Evolutionary conservation across 2,888 invertebrate species (phyloP).

Genomic region (Pecten maximus): DNA sequence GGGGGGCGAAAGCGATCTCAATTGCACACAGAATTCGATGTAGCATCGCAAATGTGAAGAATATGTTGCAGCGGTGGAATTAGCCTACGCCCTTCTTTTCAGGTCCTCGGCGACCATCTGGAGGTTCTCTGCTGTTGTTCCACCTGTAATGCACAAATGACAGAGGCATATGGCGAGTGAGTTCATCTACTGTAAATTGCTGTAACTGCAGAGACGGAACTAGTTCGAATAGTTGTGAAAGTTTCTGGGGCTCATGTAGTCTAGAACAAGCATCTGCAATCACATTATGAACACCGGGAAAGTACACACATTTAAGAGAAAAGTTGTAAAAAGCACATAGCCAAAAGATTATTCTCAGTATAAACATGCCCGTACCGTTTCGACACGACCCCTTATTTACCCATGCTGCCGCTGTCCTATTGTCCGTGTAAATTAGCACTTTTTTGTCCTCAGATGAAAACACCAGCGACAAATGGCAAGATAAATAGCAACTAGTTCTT

Average conservation of each 20-base stretch:
- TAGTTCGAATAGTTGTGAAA: neutral
- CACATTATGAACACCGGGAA: slow-evolving; percentile 31
- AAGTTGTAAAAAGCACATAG: slow-evolving; percentile 44
- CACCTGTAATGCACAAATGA: slow-evolving; percentile 38
- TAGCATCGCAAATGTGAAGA: slow-evolving; percentile 9
- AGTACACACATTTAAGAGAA: neutral
- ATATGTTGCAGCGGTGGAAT: slow-evolving; percentile 26
- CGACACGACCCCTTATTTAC: slow-evolving; percentile 40
- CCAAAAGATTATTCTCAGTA: slow-evolving; percentile 37
- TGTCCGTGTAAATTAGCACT: slow-evolving; percentile 38
- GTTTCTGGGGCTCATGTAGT: slow-evolving; percentile 31
- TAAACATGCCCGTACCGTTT: neutral
- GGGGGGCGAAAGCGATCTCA: too few relatives aligned
- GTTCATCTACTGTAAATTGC: neutral
- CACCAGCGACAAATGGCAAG: slow-evolving; percentile 37
- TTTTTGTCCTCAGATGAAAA: neutral
- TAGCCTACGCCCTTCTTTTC: slow-evolving; percentile 43
- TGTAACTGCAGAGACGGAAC: too few relatives aligned
- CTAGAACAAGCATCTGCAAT: slow-evolving; percentile 37
- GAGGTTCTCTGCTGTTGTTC: neutral
- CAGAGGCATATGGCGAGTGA: slow-evolving; percentile 38
- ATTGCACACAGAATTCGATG: slow-evolving; percentile 36
- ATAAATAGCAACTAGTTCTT: slow-evolving; percentile 38
- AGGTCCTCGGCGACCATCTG: neutral
- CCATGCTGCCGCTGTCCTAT: neutral